Base-by-base conservation (phyloP, 1,140 invertebrate species). In the Drosophila pandora region DNA sequence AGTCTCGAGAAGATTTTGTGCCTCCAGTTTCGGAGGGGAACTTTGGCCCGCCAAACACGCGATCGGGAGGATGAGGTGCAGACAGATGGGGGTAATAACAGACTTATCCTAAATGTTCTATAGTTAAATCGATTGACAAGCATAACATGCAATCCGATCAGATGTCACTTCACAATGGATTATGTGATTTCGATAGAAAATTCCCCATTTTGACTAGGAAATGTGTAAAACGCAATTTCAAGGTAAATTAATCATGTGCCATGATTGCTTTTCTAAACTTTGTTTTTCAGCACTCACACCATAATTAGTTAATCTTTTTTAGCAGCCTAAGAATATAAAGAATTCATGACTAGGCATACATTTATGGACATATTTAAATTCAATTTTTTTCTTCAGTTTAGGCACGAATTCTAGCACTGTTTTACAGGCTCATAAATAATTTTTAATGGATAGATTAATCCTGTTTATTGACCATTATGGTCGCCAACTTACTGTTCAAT, bases 401-500 rank as follows among this genome's bases (percentile, higher is more conserved):
- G 9, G 17, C 43, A 47, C 43, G 21, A 22, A 22, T 22, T 47
- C 22, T n/a, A 58, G 65, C 49, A 50, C 30, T 2, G 30, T 50
- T 59, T 60, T 39, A 71, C 60, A 56, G 55, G 25, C 21, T 2
- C 50, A 55, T 62, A 73, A 72, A 73, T 47, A 21, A 32, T 13
- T 23, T 23, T 64, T 47, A 13, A 17, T 13, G 45, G 45, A 17
- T 37, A 28, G 39, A 58, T 39, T 43, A 55, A 58, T 54, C 41
- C 30, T 54, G 12, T 4, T n/a, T 32, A 47, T 3, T 10, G n/a
- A 7, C n/a, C 34, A 21, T 28, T 58, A 22, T 22, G 23, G 45
- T 45, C 30, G 5, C 4, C 5, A 6, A 90, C 89, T 90, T 89
- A 90, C 89, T 89, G 72, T 90, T 90, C 65, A 90, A 76, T 72